A percentile compares a stretch with the other conserved stretches of the same genome.
These are phyloP conservation scores for Ascidia mentula DNA, from an alignment of 23 tunicate species.

Conservation along the genomic window DNA sequence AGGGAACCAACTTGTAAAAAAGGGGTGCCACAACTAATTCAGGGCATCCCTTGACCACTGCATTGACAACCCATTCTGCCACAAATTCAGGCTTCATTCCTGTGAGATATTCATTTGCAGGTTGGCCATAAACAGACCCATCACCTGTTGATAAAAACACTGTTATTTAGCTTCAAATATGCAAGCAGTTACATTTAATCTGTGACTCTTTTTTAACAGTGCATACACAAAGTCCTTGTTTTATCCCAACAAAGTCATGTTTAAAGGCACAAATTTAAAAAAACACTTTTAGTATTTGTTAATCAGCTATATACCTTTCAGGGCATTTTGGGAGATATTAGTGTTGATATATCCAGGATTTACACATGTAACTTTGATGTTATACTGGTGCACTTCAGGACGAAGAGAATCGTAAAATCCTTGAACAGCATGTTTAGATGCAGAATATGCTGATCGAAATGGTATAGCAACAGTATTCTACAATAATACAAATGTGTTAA, in stretches of 20 bases:
- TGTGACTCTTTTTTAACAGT: no score
- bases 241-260: no score
- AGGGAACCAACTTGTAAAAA: not conserved
- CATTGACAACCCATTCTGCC: not conserved
- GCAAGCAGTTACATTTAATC: no score
- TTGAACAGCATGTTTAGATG: conserved; percentile 72
- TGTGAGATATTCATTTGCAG: not conserved
- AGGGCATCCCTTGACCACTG: not conserved
- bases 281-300: no score
- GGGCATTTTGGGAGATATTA: not conserved
- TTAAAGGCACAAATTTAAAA: no score
- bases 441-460: conserved; percentile 60
- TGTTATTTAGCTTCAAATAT: no score
- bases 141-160: no score
- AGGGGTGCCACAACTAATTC: not conserved
- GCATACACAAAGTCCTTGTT: no score
- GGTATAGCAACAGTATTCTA: conserved; percentile 62
- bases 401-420: conserved; percentile 72
- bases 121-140: not conserved
- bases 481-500: no score
- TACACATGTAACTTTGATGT: conserved; percentile 42
- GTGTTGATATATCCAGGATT: conserved; percentile 1
- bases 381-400: conserved; percentile 32
- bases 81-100: conserved; percentile 4
- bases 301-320: not conserved